Conservation (phyloP, 2,888 invertebrate genomes). For the Itoplectis maculator region DNA sequence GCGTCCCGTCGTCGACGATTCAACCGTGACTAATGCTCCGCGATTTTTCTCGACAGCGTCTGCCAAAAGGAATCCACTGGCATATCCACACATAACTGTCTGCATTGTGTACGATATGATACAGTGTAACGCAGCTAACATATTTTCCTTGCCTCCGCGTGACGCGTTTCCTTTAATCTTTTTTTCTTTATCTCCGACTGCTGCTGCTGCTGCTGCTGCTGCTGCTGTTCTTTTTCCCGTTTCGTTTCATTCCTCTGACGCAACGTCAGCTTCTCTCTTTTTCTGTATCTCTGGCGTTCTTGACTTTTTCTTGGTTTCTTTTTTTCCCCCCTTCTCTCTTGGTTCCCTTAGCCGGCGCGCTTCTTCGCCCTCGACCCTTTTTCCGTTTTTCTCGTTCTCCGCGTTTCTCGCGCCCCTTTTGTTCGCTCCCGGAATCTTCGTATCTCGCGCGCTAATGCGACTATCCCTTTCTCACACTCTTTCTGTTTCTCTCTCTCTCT, state of each 20-base stretch:
- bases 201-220: slow-evolving; percentile 8
- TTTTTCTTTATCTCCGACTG: slow-evolving; percentile 34
- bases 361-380: slow-evolving; percentile 47
- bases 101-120: not conserved
- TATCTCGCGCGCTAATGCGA: slow-evolving; percentile 32
- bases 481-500: slow-evolving; percentile 43
- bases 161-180: slow-evolving; percentile 54
- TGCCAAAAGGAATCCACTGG: not conserved
- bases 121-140: not conserved
- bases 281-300: slow-evolving; percentile 45
- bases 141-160: slow-evolving; percentile 38
- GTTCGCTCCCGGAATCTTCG: slow-evolving; percentile 26
- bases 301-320: slow-evolving; percentile 32
- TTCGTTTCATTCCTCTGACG: slow-evolving; percentile 40
- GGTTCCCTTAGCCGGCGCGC: slow-evolving; percentile 5
- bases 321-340: slow-evolving; percentile 24
- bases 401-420: slow-evolving; percentile 22
- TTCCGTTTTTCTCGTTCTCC: slow-evolving; percentile 51
- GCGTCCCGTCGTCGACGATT: too few species aligned
- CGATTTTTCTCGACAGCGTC: not conserved
- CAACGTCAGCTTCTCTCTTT: slow-evolving; percentile 43
- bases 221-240: slow-evolving; percentile 34
- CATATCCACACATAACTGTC: not conserved
- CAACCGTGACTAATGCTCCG: not conserved
- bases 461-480: not conserved